Evolutionary conservation across 2,113 vertebrate species (phyloP).

Genomic region (Cariama cristata): DNA sequence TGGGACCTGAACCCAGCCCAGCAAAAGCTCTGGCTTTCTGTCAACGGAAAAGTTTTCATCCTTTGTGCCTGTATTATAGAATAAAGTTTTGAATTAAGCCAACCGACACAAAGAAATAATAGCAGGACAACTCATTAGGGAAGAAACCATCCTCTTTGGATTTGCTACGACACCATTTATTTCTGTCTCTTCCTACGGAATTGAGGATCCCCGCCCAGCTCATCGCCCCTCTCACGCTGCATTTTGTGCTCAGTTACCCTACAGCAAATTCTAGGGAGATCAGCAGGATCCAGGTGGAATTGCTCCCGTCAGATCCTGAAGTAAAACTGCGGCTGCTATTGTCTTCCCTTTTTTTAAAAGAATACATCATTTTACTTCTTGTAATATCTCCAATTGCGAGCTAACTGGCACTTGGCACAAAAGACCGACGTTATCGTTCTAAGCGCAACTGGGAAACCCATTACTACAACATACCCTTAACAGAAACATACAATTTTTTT

Average conservation of each 20-base stretch:
- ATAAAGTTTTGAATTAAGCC: not conserved
- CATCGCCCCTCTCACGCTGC: not conserved
- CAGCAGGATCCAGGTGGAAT: not conserved
- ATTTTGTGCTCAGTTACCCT: not conserved
- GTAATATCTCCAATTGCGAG: not conserved
- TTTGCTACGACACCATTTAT: fast-evolving
- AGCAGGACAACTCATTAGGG: not conserved
- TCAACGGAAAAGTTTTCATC: fast-evolving
- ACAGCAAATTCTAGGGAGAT: not conserved
- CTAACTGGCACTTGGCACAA: not conserved
- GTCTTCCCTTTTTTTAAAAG: not conserved
- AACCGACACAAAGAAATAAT: not conserved
- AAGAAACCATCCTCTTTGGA: not conserved
- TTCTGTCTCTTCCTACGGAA: fast-evolving
- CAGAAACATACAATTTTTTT: not conserved
- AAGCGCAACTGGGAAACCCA: not conserved
- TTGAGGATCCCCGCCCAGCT: not conserved
- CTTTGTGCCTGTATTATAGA: not conserved
- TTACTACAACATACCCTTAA: not conserved
- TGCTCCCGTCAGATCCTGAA: not conserved
- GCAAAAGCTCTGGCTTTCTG: not conserved
- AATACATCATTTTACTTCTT: fast-evolving
- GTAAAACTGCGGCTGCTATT: not conserved
- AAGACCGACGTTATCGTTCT: not conserved
- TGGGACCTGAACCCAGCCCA: not conserved